Conservation (phyloP, 1,140 invertebrate genomes). For the Samia ricini region DNA sequence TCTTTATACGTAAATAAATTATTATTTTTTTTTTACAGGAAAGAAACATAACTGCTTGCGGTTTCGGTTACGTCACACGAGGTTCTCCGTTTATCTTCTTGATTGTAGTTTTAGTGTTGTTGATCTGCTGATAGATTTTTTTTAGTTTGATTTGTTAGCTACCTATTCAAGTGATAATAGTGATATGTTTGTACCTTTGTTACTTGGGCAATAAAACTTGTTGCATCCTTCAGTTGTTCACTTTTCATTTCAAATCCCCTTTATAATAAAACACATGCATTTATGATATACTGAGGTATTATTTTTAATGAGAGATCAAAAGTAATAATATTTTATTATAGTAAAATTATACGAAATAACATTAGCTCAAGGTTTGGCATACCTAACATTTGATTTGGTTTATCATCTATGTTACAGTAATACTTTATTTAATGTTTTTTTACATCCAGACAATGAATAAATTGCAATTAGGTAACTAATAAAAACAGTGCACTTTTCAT, state of each 20-base stretch:
- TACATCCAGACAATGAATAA: too few species aligned
- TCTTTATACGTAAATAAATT: too few species aligned
- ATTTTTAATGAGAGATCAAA: too few species aligned
- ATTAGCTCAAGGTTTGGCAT: too few species aligned
- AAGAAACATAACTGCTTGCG: slow-evolving; percentile 57
- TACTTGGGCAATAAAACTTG: slow-evolving; percentile 69
- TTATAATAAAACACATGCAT: background rate
- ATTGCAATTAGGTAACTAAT: too few species aligned
- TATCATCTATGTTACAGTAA: too few species aligned
- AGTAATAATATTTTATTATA: too few species aligned
- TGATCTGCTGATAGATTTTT: slow-evolving; percentile 12
- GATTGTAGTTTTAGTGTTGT: slow-evolving; percentile 26
- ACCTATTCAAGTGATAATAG: slow-evolving; percentile 4
- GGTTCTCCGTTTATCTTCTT: slow-evolving; percentile 32
- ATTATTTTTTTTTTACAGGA: slow-evolving; percentile 44
- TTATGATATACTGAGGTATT: too few species aligned
- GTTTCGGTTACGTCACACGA: slow-evolving; percentile 38
- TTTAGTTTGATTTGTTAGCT: background rate
- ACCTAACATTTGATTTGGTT: too few species aligned
- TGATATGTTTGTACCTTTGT: slow-evolving; percentile 62
- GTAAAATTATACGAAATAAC: too few species aligned
- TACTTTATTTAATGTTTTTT: too few species aligned
- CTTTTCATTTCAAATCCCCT: slow-evolving; percentile 13
- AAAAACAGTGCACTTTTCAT: too few species aligned
- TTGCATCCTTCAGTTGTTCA: slow-evolving; percentile 48